A percentile compares a stretch with the other conserved stretches of the same genome.
Evolutionary conservation across 1,140 invertebrate species (phyloP).

Genomic region (Saxidomus purpurata): DNA sequence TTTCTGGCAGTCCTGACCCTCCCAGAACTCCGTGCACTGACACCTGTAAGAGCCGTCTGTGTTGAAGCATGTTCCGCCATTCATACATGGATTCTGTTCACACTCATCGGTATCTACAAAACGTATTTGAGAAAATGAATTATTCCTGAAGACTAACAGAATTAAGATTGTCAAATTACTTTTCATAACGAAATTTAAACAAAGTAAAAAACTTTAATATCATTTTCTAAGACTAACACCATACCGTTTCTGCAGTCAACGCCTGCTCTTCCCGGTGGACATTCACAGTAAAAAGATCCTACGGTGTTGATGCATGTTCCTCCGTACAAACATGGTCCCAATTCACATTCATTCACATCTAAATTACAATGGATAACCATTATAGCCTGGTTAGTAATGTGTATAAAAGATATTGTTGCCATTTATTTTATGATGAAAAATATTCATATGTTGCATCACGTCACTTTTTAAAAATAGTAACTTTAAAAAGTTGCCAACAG

Average conservation of each 20-base stretch:
- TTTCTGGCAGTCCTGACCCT: slow-evolving; percentile 46
- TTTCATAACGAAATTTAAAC: not conserved
- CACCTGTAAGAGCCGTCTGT: slow-evolving; percentile 60
- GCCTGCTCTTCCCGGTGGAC: slow-evolving; percentile 52
- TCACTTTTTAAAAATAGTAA: too few relatives aligned
- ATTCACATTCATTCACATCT: slow-evolving; percentile 80
- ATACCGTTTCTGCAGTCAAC: slow-evolving; percentile 62
- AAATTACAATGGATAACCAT: not conserved
- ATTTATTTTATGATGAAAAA: too few relatives aligned
- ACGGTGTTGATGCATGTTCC: slow-evolving; percentile 78
- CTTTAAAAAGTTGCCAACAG: too few relatives aligned
- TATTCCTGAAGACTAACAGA: not conserved
- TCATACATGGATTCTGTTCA: slow-evolving; percentile 34
- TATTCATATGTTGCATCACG: too few relatives aligned
- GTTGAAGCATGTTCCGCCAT: slow-evolving; percentile 58
- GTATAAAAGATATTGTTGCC: too few relatives aligned
- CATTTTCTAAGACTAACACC: not conserved
- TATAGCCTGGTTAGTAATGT: too few relatives aligned
- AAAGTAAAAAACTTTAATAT: not conserved
- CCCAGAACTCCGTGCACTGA: slow-evolving; percentile 63
- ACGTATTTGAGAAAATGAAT: not conserved
- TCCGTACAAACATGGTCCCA: slow-evolving; percentile 78
- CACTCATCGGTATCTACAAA: slow-evolving; percentile 62
- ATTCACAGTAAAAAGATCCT: slow-evolving; percentile 75
- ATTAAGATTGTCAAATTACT: too few relatives aligned